Evolutionary conservation across 1,140 invertebrate species (phyloP).

Genomic region (Mactra quadrangularis): DNA sequence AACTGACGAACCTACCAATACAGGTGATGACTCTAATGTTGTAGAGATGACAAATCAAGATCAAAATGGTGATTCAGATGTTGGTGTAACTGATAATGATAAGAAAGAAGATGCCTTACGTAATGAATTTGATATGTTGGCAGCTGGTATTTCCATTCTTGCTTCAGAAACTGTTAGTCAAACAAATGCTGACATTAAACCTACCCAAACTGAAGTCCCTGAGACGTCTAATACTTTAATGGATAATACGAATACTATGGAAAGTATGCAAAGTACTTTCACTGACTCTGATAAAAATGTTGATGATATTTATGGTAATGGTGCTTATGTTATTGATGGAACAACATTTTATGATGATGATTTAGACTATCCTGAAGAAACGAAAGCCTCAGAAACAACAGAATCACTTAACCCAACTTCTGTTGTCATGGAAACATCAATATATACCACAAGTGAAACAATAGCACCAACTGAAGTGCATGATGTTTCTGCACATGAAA

Average conservation of each 20-base stretch:
- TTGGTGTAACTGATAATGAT: not conserved
- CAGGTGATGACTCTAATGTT: constrained; percentile 7
- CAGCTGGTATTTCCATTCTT: constrained; percentile 27
- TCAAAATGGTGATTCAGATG: not conserved
- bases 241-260: too few species aligned
- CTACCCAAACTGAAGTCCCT: not conserved
- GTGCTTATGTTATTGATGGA: constrained; percentile 63
- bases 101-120: not conserved
- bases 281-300: too few species aligned
- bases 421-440: not conserved
- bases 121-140: not conserved
- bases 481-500: not conserved
- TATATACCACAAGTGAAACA: not conserved
- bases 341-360: constrained; percentile 60
- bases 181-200: not conserved
- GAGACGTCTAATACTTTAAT: too few species aligned
- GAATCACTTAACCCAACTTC: not conserved
- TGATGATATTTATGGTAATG: not conserved
- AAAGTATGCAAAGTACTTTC: too few species aligned
- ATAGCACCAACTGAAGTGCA: constrained; percentile 11
- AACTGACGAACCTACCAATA: not conserved
- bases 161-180: constrained; percentile 2
- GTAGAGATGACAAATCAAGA: constrained; percentile 24
- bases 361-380: constrained; percentile 7
- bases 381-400: not conserved